These are phyloP conservation scores for Geophilus truncorum DNA, from an alignment of 2,888 invertebrate species.

Conservation along the genomic window DNA sequence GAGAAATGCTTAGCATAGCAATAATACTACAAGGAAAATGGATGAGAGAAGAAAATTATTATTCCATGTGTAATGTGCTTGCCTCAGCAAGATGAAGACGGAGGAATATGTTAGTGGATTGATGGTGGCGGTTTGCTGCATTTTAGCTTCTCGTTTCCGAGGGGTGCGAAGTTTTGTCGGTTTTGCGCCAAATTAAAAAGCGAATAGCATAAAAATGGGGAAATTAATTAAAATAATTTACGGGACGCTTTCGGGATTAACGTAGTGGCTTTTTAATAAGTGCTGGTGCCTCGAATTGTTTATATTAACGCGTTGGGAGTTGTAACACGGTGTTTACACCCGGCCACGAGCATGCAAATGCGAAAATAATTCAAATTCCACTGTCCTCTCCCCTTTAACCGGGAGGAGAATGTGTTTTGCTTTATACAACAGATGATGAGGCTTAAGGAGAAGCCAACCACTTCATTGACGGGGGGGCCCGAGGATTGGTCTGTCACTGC, in stretches of 20 bases:
- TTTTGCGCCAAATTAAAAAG: neutral
- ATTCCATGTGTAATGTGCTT: slow-evolving; percentile 16
- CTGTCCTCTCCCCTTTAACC: neutral
- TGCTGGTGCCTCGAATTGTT: neutral
- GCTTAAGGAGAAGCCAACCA: slow-evolving; percentile 20
- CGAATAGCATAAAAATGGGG: neutral
- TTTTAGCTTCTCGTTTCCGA: neutral
- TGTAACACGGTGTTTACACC: neutral
- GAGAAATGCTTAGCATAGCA: slow-evolving; percentile 14
- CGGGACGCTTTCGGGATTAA: neutral
- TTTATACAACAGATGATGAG: slow-evolving; percentile 13
- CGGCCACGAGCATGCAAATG: neutral
- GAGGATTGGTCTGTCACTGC: slow-evolving; percentile 15
- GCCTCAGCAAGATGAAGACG: neutral
- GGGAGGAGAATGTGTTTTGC: neutral
- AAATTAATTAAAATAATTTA: neutral
- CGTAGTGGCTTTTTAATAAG: neutral
- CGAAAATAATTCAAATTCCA: neutral
- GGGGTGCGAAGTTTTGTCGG: neutral
- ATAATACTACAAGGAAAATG: slow-evolving; percentile 1
- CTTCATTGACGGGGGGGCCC: neutral
- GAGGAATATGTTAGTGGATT: neutral
- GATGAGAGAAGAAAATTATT: neutral
- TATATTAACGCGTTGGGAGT: neutral
- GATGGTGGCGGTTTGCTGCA: neutral